Percentiles rank a stretch among this genome's conserved stretches.
Evolutionary conservation across 2,888 invertebrate species (phyloP).

Genomic region (Mellilla xanthometata): DNA sequence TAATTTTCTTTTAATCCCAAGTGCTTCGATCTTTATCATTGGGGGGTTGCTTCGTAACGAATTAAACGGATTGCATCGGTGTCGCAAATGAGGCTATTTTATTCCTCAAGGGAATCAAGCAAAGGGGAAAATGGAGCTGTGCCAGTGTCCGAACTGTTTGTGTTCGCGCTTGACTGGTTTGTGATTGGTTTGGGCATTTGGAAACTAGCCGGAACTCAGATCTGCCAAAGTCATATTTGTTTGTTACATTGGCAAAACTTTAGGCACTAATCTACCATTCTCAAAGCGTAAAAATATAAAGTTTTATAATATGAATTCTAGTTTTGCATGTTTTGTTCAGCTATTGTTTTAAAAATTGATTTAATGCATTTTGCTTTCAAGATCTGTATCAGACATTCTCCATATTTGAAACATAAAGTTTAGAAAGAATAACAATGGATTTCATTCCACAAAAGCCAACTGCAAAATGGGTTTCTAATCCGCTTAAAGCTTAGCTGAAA

Average conservation of each 20-base stretch:
- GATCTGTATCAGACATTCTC: no score
- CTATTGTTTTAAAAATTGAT: no score
- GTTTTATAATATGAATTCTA: no score
- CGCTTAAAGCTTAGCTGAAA: slow-evolving; percentile 31
- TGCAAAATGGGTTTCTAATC: slow-evolving; percentile 13
- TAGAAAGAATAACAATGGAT: no score
- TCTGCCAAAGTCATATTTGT: no score
- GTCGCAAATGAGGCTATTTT: slow-evolving; percentile 79
- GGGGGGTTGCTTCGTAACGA: slow-evolving; percentile 75
- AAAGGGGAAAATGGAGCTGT: slow-evolving; percentile 40
- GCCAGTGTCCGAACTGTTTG: slow-evolving; percentile 53
- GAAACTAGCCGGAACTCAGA: slow-evolving; percentile 13
- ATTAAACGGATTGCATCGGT: slow-evolving; percentile 79
- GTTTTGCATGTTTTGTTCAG: no score
- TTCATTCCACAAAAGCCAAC: no score
- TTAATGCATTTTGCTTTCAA: no score
- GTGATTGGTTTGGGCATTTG: slow-evolving; percentile 43
- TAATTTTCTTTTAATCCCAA: slow-evolving; percentile 82
- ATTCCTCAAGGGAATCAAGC: slow-evolving; percentile 66
- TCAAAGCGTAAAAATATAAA: no score
- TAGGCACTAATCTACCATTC: no score
- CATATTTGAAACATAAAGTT: no score
- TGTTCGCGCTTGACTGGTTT: slow-evolving; percentile 47
- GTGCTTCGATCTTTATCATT: slow-evolving; percentile 73
- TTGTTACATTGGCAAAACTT: no score